phyloP scores from a whole-genome alignment of 2,797 vertebrate genomes.

The Syngnathus acus region DNA sequence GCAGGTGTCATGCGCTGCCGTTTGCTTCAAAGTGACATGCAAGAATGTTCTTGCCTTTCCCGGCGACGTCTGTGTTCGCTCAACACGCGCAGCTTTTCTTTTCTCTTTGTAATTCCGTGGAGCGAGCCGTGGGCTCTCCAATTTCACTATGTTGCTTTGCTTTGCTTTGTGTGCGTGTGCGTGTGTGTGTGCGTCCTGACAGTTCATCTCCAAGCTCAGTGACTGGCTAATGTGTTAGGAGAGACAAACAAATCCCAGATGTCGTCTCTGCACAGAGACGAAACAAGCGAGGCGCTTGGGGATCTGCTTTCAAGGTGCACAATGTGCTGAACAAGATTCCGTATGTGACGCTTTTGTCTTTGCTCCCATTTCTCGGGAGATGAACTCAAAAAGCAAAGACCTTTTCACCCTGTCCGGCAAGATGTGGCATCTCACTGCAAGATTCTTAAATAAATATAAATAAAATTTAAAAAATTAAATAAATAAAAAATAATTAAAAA shows the following conservation, averaged over 20 bases:
- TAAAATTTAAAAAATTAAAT: no score
- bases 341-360: not conserved
- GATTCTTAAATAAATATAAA: no score
- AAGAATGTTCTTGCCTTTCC: not conserved
- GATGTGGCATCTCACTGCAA: no score
- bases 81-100: constrained; percentile 9
- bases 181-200: not conserved
- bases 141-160: constrained; percentile 51
- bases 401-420: not conserved
- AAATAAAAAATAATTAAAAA: no score
- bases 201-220: not conserved
- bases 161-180: not conserved
- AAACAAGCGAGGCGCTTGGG: not conserved
- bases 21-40: constrained; percentile 15
- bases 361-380: no score
- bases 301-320: not conserved
- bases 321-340: not conserved
- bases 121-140: constrained; percentile 27
- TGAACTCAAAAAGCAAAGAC: not conserved
- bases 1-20: constrained; percentile 23
- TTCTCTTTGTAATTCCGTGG: constrained; percentile 26
- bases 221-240: not conserved
- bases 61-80: constrained; percentile 10
- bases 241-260: constrained; percentile 3
- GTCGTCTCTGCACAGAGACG: not conserved